Base-by-base conservation (phyloP, 2,113 vertebrate genomes). In the Stegastes partitus region DNA sequence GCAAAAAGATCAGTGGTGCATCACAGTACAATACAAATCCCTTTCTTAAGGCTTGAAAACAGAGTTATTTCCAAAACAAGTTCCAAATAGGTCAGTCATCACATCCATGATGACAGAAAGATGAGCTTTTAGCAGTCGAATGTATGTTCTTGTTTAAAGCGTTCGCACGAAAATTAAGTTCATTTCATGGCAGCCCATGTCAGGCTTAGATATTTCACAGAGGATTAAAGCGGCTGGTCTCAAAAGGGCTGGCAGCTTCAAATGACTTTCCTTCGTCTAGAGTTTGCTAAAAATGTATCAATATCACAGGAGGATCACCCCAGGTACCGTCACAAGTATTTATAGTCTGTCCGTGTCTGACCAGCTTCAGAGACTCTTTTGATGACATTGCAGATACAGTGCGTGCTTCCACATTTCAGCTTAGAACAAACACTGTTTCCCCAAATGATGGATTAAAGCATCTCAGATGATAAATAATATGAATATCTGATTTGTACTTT, bases 321-420 rank as follows among this genome's bases (percentile, higher is more conserved):
- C 63, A 47, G 80, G 57, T 11, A 57, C 28, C 66, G 80, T 63
- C 55, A 25, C 62, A 64, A 34, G 26, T 50, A 71, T 83, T 85
- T 89, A 81, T 62, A 68, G 50, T 62, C 44, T 53, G 44, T 21
- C 26, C 58, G 14, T 63, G 63, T 22, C 71, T 67, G 75, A 74
- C 74, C 75, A 78, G 19, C 78, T 74, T 75, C 53, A 75, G 42
- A 64, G 1, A 57, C 26, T 28, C 47, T 59, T 59, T 23, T 62
- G 73, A 90, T 87, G 87, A 87, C 73, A 59, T 65, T 81, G 84
- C 73, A 75, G 74, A 87, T 82, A 81, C 10, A 68, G 45, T 12
- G 11, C 42, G 39, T 19, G 44, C 50, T 57, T 79, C 59, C 22
- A 56, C 18, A 53, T 75, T 59, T 70, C 25, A 59, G 25, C 4